These are phyloP conservation scores for Ceriagrion tenellum DNA, from an alignment of 2,888 invertebrate species.

Conservation along the genomic window DNA sequence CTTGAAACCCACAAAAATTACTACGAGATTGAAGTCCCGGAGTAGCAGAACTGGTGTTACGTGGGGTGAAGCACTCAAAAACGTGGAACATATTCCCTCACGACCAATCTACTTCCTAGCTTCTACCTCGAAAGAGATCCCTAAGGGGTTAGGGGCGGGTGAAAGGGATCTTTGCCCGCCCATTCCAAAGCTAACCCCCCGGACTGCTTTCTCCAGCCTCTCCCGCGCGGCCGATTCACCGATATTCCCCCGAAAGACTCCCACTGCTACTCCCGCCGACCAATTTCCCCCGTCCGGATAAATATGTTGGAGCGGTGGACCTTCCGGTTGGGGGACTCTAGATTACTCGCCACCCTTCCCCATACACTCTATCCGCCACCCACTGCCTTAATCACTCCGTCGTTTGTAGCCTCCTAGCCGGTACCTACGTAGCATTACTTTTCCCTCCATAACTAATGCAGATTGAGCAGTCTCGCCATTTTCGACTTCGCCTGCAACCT, in stretches of 20 bases:
- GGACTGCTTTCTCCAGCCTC: neutral
- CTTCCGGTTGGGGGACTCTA: neutral
- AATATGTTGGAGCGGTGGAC: constrained; percentile 19
- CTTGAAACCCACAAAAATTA: too few relatives aligned
- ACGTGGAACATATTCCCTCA: too few relatives aligned
- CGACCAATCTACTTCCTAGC: neutral
- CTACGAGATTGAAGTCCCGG: too few relatives aligned
- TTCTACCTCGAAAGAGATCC: neutral
- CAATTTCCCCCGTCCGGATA: neutral
- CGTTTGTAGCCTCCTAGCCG: neutral
- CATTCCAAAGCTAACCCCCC: neutral
- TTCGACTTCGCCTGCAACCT: neutral
- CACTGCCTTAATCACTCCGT: constrained; percentile 36
- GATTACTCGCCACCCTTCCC: neutral
- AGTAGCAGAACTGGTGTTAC: too few relatives aligned
- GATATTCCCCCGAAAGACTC: too few relatives aligned
- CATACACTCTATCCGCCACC: too few relatives aligned
- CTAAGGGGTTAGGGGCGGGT: neutral
- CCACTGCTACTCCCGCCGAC: too few relatives aligned
- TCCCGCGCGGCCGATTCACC: too few relatives aligned
- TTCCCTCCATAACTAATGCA: neutral
- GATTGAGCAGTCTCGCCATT: neutral
- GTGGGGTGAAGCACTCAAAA: too few relatives aligned
- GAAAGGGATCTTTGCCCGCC: constrained; percentile 42
- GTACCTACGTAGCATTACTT: neutral